Evolutionary conservation across 2,113 vertebrate species (phyloP).

Genomic region (Empidonax alnorum): DNA sequence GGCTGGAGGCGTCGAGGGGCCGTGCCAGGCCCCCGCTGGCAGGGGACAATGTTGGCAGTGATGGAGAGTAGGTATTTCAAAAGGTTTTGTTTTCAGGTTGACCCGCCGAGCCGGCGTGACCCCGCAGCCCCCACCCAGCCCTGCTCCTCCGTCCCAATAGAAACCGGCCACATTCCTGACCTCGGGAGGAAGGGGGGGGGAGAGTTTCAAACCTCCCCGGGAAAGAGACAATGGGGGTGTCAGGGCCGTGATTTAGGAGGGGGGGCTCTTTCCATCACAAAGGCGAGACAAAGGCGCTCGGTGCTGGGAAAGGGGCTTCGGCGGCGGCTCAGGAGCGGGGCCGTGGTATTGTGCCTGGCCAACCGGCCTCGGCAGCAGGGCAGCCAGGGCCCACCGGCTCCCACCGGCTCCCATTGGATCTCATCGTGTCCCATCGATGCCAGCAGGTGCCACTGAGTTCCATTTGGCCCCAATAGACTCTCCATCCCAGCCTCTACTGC

Average conservation of each 20-base stretch:
- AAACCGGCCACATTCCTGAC: conserved; percentile 83
- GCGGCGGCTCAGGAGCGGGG: conserved; percentile 30
- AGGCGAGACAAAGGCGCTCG: conserved; percentile 76
- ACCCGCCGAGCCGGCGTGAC: conserved; percentile 73
- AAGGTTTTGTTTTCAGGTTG: conserved; percentile 81
- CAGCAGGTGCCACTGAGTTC: not conserved
- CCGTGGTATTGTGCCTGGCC: conserved; percentile 11
- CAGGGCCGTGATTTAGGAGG: conserved; percentile 81
- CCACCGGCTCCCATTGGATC: accelerated
- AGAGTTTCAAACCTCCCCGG: conserved; percentile 74
- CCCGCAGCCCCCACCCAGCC: conserved; percentile 75
- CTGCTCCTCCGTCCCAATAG: conserved; percentile 71
- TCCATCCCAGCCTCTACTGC: accelerated
- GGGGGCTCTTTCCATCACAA: conserved; percentile 79
- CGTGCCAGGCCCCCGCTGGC: conserved; percentile 84
- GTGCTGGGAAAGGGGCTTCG: conserved; percentile 64
- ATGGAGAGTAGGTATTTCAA: conserved; percentile 85
- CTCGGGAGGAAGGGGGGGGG: conserved; percentile 66
- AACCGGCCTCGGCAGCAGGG: not conserved
- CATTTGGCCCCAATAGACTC: not conserved
- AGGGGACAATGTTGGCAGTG: conserved; percentile 84
- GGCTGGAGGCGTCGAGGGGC: conserved; percentile 76
- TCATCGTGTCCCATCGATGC: not conserved
- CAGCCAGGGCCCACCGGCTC: not conserved
- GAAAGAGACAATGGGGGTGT: conserved; percentile 81